Evolutionary conservation across 2,797 vertebrate genomes (phyloP).

Genomic region (Coranthus polyacanthus): DNA sequence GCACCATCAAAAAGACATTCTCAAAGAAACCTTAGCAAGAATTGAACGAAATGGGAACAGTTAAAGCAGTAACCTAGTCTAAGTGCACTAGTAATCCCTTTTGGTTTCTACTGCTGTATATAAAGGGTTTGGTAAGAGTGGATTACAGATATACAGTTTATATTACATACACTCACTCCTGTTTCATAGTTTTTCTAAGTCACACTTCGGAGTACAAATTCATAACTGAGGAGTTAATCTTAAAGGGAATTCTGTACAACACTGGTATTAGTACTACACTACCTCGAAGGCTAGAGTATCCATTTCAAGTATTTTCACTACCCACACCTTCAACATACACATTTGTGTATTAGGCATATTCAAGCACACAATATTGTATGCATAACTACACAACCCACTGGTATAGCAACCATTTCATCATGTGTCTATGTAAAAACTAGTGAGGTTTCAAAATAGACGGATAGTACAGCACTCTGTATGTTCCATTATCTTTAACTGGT

Average conservation of each 20-base stretch:
- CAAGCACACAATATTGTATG: slow-evolving; percentile 77
- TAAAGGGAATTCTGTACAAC: slow-evolving; percentile 86
- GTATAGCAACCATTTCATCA: slow-evolving; percentile 87
- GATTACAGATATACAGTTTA: slow-evolving; percentile 78
- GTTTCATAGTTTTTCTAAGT: slow-evolving; percentile 81
- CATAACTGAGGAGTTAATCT: slow-evolving; percentile 78
- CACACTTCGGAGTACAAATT: slow-evolving; percentile 85
- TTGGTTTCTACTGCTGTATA: slow-evolving; percentile 85
- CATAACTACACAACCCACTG: slow-evolving; percentile 80
- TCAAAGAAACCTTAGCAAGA: slow-evolving; percentile 72
- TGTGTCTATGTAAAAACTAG: slow-evolving; percentile 89
- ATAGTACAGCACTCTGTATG: slow-evolving; percentile 55
- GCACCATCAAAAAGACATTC: slow-evolving; percentile 70
- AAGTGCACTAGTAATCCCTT: slow-evolving; percentile 83
- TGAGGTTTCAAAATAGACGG: slow-evolving; percentile 87
- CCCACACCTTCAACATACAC: slow-evolving; percentile 70
- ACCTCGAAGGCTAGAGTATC: slow-evolving; percentile 82
- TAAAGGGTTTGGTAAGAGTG: slow-evolving; percentile 84
- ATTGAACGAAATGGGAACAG: slow-evolving; percentile 61
- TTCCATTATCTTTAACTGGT: too few species aligned
- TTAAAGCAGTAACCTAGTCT: slow-evolving; percentile 83
- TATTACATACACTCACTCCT: slow-evolving; percentile 74
- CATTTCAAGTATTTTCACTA: slow-evolving; percentile 84
- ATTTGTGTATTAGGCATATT: slow-evolving; percentile 82
- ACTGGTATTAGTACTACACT: slow-evolving; percentile 87